These are phyloP conservation scores for Syngnathus rostellatus DNA, from an alignment of 2,797 vertebrate genomes.

Conservation along the genomic window DNA sequence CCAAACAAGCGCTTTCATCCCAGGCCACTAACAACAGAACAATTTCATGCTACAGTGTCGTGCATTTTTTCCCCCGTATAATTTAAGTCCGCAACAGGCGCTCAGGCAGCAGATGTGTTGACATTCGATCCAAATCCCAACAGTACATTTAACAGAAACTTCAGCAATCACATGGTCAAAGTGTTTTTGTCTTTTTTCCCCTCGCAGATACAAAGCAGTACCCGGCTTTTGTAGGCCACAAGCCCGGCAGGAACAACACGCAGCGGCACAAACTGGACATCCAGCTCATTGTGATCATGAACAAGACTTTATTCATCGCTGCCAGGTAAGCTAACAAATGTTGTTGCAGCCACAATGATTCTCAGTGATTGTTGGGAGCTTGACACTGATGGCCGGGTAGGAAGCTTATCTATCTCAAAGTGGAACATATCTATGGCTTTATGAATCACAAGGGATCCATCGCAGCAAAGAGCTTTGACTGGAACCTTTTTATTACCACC, in stretches of 20 bases:
- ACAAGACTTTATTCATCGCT: conserved; percentile 88
- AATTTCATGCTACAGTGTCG: conserved; percentile 30
- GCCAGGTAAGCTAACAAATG: conserved; percentile 73
- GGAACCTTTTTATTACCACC: background rate
- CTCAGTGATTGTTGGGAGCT: conserved; percentile 1
- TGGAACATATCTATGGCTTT: background rate
- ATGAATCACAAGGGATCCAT: conserved; percentile 1
- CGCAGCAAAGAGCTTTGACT: background rate
- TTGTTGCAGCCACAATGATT: background rate
- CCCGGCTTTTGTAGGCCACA: conserved; percentile 96
- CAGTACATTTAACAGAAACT: background rate
- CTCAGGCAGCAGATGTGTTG: conserved; percentile 20
- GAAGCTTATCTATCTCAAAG: background rate
- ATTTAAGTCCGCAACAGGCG: conserved; percentile 32
- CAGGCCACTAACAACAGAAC: conserved; percentile 45
- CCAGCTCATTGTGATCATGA: conserved; percentile 93
- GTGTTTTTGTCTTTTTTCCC: background rate
- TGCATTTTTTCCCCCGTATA: conserved; percentile 26
- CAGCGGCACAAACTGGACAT: conserved; percentile 96
- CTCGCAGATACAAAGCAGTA: conserved; percentile 93
- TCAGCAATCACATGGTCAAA: conserved; percentile 1
- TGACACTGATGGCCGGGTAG: background rate
- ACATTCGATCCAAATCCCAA: conserved; percentile 4
- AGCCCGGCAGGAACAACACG: conserved; percentile 91
- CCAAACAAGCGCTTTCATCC: conserved; percentile 44